Percentiles rank a stretch among this genome's conserved stretches.
These are phyloP conservation scores for Pycnonotus jocosus DNA, from an alignment of 2,113 vertebrate species.

Conservation along the genomic window DNA sequence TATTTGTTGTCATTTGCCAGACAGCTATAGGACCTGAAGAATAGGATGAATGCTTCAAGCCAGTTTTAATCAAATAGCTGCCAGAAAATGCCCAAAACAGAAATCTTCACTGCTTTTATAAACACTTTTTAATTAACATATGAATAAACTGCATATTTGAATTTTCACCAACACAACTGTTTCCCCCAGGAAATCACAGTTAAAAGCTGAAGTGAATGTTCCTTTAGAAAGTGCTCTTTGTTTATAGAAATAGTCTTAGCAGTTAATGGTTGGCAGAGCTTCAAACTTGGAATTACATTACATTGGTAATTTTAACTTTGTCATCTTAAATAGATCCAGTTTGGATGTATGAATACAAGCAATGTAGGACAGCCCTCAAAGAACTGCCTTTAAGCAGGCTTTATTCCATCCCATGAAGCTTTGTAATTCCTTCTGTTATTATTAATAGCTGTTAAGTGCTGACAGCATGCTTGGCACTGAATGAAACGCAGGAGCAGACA, in stretches of 20 bases:
- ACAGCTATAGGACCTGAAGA: background rate
- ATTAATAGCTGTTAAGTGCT: constrained; percentile 64
- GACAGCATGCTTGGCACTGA: constrained; percentile 59
- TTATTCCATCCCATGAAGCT: constrained; percentile 29
- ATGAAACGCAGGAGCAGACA: constrained; percentile 49
- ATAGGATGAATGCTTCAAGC: background rate
- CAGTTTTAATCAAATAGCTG: background rate
- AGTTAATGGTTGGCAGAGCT: constrained; percentile 16
- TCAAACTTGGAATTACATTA: constrained; percentile 2
- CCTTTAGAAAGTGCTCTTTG: constrained; percentile 30
- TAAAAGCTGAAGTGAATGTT: constrained; percentile 14
- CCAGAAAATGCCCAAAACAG: background rate
- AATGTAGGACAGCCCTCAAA: background rate
- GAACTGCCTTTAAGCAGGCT: constrained; percentile 5
- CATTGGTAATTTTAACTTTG: constrained; percentile 35
- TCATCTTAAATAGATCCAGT: constrained; percentile 33
- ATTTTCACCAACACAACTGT: background rate
- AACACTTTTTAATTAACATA: background rate
- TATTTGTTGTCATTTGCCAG: background rate
- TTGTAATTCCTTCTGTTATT: constrained; percentile 53
- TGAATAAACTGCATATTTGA: background rate
- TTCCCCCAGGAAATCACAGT: background rate
- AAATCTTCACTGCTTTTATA: background rate
- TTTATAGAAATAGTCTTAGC: constrained; percentile 14
- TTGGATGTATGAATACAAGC: background rate